Evolutionary conservation across 1,140 invertebrate genomes (phyloP), one percentile per base, ranked within the genome.

Genomic region (Drosophila littoralis): DNA sequence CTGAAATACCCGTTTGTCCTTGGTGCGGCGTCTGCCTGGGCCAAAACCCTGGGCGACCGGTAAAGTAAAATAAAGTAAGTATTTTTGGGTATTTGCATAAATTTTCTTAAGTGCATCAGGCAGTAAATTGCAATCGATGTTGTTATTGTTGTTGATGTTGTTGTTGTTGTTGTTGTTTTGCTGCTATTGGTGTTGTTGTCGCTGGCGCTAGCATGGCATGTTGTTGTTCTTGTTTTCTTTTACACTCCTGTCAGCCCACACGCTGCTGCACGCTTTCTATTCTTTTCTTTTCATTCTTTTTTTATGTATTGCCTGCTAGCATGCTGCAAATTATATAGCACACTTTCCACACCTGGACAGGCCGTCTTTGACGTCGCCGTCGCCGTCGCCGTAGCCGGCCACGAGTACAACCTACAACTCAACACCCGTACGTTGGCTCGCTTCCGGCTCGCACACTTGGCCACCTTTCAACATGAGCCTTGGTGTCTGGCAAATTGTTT

Each of bases 41-140:
- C 69, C 51, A 45, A 58, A 52, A 38, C 40, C 35, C 45, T 15
- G 10, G 12, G 66, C 58, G 50, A 54, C 55, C 17, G 50, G 58
- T 60, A 51, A 58, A 63, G 69, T 61, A 77, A 70, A 74, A 83
- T 86, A 75, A 83, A 89, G 83, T 89, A 86, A 90, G 84, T 89
- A 89, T 89, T 89, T 90, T 90, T 90, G 88, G 88, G 88, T 90
- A 90, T 90, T 90, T 90, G 88, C 88, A 90, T 90, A 90, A 90
- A 90, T 90, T 90, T 90, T 86, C 88, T 88, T 90, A 90, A 90
- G 88, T 90, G 88, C 88, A 90, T 90, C 86, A 90, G 81, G 82
- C 88, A 90, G 88, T 90, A 90, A 90, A 90, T 90, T 89, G 84
- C 84, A 89, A 89, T 89, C 84, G 84, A 89, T 90, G 84, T 89